Base-by-base conservation (phyloP, 2,888 invertebrate species). In the Orthosia cruda region DNA sequence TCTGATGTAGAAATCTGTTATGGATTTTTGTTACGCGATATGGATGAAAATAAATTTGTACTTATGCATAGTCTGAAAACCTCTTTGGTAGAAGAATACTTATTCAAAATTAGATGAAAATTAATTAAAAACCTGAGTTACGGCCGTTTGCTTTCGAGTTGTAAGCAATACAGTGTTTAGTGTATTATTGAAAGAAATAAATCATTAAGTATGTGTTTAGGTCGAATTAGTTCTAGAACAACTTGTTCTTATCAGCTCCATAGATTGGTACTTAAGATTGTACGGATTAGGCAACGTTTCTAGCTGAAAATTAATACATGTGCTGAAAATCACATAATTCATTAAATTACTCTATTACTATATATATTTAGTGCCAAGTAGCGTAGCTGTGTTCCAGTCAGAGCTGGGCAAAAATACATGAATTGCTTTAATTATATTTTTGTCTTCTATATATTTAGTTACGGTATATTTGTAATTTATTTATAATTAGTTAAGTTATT, bases 211-310 rank as follows among this genome's bases (percentile, higher is more conserved):
- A 40, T 47, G 11, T 45, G 69, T 72, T 66, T 12, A 64, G 15
- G 26, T 54, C 4, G 23, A 72, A 47, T 61, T 67, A 26, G n/a
- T 80, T 81, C 62, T 63, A 66, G 45, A 72, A 77, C 23, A 47
- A 66, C 57, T 32, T 55, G 23, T 49, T 12, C 40, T 71, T 64
- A 68, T 59, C 45, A 61, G 58, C 61, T 68, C 23, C n/a, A 20
- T 18, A 23, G 20, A 65, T 66, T 50, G 20, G 1, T 57, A 45
- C 40, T 1, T n/a, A 58, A n/a, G 18, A 32, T 47, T 5, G 23
- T 47, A 20, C 12, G 61, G 67, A 76, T 80, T 65, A 71, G 2
- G 18, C 7, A 49, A 1, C 2, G 26, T 40, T 69, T 16, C 13
- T 67, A 54, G 23, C 47, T 47, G 18, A n/a, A 49, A 47, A 18